A percentile compares a stretch with the other conserved stretches of the same genome.
These are phyloP conservation scores for Labrus mixtus DNA, from an alignment of 2,113 vertebrate genomes.

Conservation along the genomic window DNA sequence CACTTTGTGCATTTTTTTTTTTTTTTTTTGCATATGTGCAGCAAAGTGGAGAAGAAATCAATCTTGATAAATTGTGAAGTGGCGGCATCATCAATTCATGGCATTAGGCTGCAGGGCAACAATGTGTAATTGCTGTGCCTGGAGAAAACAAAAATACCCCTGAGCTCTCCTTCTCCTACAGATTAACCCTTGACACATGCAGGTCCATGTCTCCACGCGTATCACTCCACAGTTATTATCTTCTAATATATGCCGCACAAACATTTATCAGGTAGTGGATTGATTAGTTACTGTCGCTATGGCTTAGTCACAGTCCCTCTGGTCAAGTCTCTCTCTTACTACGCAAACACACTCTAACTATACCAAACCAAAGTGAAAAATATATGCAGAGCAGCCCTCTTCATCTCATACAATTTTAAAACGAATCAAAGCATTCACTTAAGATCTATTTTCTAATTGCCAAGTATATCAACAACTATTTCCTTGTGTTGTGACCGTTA, in stretches of 20 bases:
- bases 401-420: not conserved
- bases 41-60: conserved; percentile 38
- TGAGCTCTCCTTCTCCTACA: conserved; percentile 17
- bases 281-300: conserved; percentile 52
- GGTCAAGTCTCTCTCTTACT: not conserved
- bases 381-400: not conserved
- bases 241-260: conserved; percentile 57
- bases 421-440: not conserved
- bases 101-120: conserved; percentile 18
- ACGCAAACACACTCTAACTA: not conserved
- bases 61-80: conserved; percentile 41
- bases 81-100: conserved; percentile 32
- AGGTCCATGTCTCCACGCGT: conserved; percentile 4
- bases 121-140: conserved; percentile 30
- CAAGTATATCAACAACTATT: not conserved
- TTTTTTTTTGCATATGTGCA: conserved; percentile 25
- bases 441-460: not conserved
- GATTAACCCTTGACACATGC: conserved; percentile 39
- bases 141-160: conserved; percentile 2
- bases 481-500: not conserved
- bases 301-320: conserved; percentile 44
- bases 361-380: not conserved
- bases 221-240: conserved; percentile 19
- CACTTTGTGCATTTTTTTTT: conserved; percentile 31
- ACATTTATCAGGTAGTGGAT: conserved; percentile 49